Conservation (phyloP, 1,140 invertebrate genomes). For the Aphaenogaster rudis region DNA sequence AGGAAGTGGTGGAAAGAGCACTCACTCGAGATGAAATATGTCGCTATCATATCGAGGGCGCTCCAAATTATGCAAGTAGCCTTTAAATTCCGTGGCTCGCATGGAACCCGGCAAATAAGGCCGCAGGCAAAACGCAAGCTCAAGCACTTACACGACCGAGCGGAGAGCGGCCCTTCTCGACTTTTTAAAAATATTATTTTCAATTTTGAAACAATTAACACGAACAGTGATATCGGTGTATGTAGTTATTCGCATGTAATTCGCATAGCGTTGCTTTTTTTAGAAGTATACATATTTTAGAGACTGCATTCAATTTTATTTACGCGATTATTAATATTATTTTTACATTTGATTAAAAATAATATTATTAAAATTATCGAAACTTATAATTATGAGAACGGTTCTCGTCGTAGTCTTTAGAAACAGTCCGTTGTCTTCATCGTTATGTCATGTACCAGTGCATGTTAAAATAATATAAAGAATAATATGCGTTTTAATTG, state of each 20-base stretch:
- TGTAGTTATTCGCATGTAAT: background rate
- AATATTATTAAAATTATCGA: constrained; percentile 8
- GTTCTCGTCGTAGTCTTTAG: background rate
- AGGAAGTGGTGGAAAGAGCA: constrained; percentile 26
- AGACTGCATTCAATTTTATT: background rate
- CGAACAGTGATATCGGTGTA: background rate
- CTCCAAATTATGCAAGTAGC: constrained; percentile 65
- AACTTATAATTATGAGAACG: background rate
- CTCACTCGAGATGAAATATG: constrained; percentile 64
- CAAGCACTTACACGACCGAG: background rate
- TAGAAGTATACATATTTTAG: background rate
- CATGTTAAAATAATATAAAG: constrained; percentile 1
- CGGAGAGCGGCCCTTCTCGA: background rate
- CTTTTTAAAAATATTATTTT: constrained; percentile 2
- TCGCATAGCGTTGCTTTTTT: background rate
- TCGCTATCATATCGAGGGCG: constrained; percentile 57
- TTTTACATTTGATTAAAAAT: constrained; percentile 14
- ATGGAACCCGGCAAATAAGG: constrained; percentile 23
- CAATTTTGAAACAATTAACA: background rate
- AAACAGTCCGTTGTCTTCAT: background rate
- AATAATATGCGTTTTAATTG: constrained; percentile 12
- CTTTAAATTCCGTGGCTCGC: constrained; percentile 50
- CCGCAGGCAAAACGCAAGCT: background rate
- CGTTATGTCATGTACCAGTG: background rate
- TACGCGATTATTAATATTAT: background rate